Conservation (phyloP, 23 tunicate genomes). For the Halocynthia aurantium region DNA sequence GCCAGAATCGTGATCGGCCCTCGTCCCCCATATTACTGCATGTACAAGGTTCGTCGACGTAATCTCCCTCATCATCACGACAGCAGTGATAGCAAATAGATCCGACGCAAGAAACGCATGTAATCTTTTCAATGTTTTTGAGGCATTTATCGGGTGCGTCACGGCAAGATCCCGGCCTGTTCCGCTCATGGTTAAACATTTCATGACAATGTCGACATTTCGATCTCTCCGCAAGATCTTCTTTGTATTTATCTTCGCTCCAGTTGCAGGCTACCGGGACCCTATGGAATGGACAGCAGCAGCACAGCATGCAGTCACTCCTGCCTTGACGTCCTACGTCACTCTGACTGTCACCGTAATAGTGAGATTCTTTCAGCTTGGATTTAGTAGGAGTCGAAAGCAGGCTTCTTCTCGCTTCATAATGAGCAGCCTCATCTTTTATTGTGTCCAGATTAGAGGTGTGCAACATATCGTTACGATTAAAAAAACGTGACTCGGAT, state of each 20-base stretch:
- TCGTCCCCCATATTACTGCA: slow-evolving; percentile 22
- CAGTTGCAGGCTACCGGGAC: background rate
- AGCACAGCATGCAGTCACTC: slow-evolving; percentile 11
- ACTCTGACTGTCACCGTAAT: slow-evolving; percentile 1
- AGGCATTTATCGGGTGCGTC: slow-evolving; percentile 72
- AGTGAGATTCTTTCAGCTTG: background rate
- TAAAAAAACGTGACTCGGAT: slow-evolving; percentile 3
- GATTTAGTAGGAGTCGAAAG: slow-evolving; percentile 22
- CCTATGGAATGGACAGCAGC: background rate
- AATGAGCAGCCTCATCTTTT: slow-evolving; percentile 13
- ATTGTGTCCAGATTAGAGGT: slow-evolving; percentile 16
- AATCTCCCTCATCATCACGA: slow-evolving; percentile 50
- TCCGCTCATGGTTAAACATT: slow-evolving; percentile 68
- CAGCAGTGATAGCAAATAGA: slow-evolving; percentile 41
- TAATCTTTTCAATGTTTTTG: slow-evolving; percentile 19
- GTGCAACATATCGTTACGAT: slow-evolving; percentile 20
- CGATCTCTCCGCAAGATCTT: slow-evolving; percentile 76
- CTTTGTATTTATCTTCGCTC: slow-evolving; percentile 28
- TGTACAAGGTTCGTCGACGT: slow-evolving; percentile 54
- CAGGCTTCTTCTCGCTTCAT: slow-evolving; percentile 17
- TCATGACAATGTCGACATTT: slow-evolving; percentile 67
- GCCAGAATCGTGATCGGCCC: background rate
- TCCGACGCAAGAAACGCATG: slow-evolving; percentile 48
- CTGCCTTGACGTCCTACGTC: background rate
- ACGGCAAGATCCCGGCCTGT: slow-evolving; percentile 80